Conservation (phyloP, 2,113 vertebrate genomes). For the Corynorhinus townsendii region DNA sequence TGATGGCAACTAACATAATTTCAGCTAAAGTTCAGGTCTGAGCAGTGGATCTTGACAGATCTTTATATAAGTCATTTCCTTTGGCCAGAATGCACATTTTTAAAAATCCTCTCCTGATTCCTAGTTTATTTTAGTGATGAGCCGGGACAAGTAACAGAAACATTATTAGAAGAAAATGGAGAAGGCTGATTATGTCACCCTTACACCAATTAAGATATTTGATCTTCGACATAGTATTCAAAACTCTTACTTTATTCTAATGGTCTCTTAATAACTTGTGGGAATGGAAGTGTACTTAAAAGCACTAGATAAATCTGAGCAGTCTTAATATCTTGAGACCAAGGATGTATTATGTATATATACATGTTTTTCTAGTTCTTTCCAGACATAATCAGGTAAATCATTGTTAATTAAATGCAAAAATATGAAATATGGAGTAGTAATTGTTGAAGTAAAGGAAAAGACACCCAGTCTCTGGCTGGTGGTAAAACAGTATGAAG, state of each 20-base stretch:
- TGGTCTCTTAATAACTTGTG: neutral
- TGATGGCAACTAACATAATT: neutral
- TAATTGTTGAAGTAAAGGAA: neutral
- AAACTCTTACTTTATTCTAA: neutral
- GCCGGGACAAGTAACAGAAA: neutral
- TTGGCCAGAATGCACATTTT: neutral
- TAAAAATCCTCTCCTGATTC: neutral
- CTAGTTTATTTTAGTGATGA: neutral
- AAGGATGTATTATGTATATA: neutral
- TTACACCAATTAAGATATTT: neutral
- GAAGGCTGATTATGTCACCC: neutral
- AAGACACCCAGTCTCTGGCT: neutral
- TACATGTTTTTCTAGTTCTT: neutral
- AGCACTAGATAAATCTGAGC: neutral
- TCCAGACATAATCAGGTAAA: neutral
- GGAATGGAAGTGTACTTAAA: neutral
- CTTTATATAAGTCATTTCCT: neutral
- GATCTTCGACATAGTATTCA: neutral
- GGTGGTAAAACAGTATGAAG: neutral
- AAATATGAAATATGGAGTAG: neutral
- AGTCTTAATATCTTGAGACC: neutral
- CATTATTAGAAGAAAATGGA: neutral
- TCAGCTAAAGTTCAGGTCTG: neutral
- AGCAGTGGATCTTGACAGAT: neutral
- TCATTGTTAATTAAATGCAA: neutral